Evolutionary conservation across 2,888 invertebrate genomes (phyloP), one percentile per base, ranked within the genome.

Genomic region (Sminthurides aquaticus): DNA sequence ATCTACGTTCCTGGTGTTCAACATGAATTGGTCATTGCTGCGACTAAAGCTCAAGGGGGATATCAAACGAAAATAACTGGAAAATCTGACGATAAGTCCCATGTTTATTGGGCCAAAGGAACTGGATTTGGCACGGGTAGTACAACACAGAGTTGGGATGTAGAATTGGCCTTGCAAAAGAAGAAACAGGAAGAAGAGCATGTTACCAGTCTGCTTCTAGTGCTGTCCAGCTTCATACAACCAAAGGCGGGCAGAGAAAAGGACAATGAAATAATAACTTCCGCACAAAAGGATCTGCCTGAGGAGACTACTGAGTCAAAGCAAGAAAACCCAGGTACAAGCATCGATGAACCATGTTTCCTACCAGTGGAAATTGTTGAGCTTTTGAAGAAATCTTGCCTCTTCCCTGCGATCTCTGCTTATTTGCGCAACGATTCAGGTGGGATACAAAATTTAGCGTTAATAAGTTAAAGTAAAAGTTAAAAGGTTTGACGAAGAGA

Each of bases 111-210:
- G 94, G 95, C 94, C 0, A 95, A 96, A 79, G 95, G 95, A 54
- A 96, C 96, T 1, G 96, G 96, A 1, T 96, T 95, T 80, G 96
- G 96, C 58, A 95, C 94, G 0, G 96, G 96, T 26, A 92, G 92
- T 25, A 96, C 93, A 15, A 89, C 91, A 70, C 94, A 94, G 78
- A 91, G 91, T 56, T 97, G 96, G 96, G 94, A 96, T 79, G 91
- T 96, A 48, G 95, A 96, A 77, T 92, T 93, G 77, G 93, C 94
- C n/a, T 80, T 96, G 60, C 80, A 91, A 69, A 83, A 92, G 15
- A 94, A 95, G 78, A 85, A 87, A 67, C 90, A 89, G 67, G 94
- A 96, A 79, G 96, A 97, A 78, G 92, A 94, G 76, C 93, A 95
- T 78, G 93, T 95, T 2, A 92, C 94, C 0, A 91, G 89, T 67